These are phyloP conservation scores for Pionites leucogaster DNA, from an alignment of 2,113 vertebrate species.

Conservation along the genomic window DNA sequence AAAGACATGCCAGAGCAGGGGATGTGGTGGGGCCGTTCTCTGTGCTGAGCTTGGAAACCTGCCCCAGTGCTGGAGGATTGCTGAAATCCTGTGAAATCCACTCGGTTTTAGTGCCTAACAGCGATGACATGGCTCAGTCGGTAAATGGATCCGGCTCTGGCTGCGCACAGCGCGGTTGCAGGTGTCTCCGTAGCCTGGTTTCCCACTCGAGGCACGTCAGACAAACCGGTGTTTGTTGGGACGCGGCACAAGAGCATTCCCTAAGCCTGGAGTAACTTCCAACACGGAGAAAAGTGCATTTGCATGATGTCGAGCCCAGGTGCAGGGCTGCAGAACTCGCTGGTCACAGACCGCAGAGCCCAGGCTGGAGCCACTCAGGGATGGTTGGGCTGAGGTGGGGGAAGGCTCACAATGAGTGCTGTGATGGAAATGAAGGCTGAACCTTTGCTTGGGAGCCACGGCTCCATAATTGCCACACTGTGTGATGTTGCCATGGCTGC, in stretches of 20 bases:
- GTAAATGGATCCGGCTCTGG: fast-evolving
- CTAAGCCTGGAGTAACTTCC: background rate
- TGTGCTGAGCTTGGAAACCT: background rate
- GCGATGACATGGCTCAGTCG: background rate
- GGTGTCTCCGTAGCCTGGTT: background rate
- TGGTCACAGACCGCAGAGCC: background rate
- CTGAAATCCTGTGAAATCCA: background rate
- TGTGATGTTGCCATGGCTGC: conserved; percentile 65
- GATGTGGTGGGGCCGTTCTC: background rate
- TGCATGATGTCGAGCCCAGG: background rate
- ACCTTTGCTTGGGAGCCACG: background rate
- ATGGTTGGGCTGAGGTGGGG: background rate
- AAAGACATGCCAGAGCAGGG: background rate
- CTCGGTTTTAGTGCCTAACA: background rate
- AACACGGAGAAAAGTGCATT: background rate
- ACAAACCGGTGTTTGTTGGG: background rate
- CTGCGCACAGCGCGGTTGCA: fast-evolving
- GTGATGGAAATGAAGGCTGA: background rate
- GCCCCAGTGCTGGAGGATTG: background rate
- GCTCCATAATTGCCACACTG: conserved; percentile 44
- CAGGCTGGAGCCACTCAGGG: background rate
- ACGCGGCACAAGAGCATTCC: fast-evolving
- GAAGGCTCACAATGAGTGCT: background rate
- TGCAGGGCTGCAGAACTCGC: background rate
- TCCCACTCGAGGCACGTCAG: background rate